Base-by-base conservation (phyloP, 2,113 vertebrate genomes). In the Limanda limanda region DNA sequence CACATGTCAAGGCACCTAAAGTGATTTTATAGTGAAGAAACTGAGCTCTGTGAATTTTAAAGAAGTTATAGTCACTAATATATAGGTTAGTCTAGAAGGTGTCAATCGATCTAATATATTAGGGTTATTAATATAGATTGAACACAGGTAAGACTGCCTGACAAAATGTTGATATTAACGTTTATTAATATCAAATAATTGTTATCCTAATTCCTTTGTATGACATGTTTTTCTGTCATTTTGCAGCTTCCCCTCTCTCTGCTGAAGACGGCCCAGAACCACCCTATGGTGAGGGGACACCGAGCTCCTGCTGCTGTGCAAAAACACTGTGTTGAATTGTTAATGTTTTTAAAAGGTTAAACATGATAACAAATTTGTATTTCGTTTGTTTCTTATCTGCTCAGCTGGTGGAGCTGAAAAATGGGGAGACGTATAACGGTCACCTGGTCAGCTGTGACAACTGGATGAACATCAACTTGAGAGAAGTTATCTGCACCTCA, bases 381-480 rank as follows among this genome's bases (percentile, higher is more conserved):
- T 3, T 5, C 54, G 1, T 27, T 42, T 71, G 1, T 35, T 0
- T 65, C 18, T 12, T 70, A 5, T 52, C 18, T 64, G 2, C 48
- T 7, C 78, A 99, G 98, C 78, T 99, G 93, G 98, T 99, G 91
- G 97, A 99, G 90, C 87, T 99, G 76, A 99, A 99, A 83, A 99
- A 99, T 0, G 98, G 98, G 0, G 98, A 99, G 87, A 99, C 97
- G 0, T 99, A 99, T 92, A 99, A 99, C 0, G 98, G 97, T 7
- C 98, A 99, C 86, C 86, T 99, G 92, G 98, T 99, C 79, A 99
- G 97, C 94, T 99, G 98, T 1, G 98, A 99, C 90, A 99, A 99
- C 94, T 99, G 98, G 97, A 99, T 99, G 97, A 99, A 99, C 92
- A 98, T 99, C 86, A 99, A 98, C 91, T 92, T 99, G 55, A 93